These are phyloP conservation scores for Odobenus rosmarus DNA, from an alignment of 2,113 vertebrate genomes.

Conservation along the genomic window DNA sequence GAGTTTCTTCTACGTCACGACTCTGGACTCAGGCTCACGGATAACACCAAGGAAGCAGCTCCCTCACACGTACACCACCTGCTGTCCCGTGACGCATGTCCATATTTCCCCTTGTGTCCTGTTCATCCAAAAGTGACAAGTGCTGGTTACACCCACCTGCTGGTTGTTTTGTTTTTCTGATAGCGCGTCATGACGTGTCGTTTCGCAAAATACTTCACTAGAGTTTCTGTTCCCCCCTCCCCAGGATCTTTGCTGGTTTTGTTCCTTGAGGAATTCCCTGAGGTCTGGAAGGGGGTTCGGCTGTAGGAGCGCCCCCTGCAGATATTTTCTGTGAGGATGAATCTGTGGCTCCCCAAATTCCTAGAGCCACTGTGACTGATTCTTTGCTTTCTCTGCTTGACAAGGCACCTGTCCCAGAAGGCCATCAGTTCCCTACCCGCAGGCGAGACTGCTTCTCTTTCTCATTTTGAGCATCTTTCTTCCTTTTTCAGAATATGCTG, in stretches of 20 bases:
- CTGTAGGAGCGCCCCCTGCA: accelerated
- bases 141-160: neutral
- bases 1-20: neutral
- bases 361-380: neutral
- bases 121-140: neutral
- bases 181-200: neutral
- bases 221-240: neutral
- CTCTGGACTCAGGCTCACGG: neutral
- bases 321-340: neutral
- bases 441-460: neutral
- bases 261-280: neutral
- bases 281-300: neutral
- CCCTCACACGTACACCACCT: neutral
- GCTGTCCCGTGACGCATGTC: accelerated
- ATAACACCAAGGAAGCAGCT: neutral
- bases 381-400: neutral
- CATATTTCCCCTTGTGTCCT: neutral
- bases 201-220: neutral
- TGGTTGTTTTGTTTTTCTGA: neutral
- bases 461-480: neutral
- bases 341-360: neutral
- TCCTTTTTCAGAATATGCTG: conserved; percentile 91
- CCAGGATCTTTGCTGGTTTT: neutral
- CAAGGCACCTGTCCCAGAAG: neutral
- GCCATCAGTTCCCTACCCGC: accelerated